Evolutionary conservation across 2,113 vertebrate genomes (phyloP).

Genomic region (Boulengeromyrus knoepffleri): DNA sequence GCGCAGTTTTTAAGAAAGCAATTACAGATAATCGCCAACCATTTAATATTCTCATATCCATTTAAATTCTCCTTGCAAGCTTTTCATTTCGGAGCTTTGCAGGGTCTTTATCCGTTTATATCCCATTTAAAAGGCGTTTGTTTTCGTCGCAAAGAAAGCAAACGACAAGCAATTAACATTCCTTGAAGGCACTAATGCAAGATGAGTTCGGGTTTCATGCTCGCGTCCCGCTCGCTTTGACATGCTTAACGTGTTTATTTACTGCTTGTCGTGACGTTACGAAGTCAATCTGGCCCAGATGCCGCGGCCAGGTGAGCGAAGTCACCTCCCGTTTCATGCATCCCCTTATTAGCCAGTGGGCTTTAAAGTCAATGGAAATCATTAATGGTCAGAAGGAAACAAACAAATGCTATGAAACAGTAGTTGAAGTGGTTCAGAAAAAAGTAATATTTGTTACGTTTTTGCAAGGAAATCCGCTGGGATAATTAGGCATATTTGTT

Average conservation of each 20-base stretch:
- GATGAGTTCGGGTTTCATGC: conserved; percentile 41
- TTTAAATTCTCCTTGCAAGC: neutral
- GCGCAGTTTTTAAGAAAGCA: neutral
- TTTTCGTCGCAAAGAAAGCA: conserved; percentile 10
- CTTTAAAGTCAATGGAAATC: neutral
- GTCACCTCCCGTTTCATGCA: too few species aligned
- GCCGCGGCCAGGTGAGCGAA: conserved; percentile 29
- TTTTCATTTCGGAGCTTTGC: neutral
- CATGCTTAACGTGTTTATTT: conserved; percentile 40
- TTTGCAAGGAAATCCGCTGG: neutral
- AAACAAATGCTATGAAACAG: neutral
- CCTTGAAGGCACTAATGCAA: conserved; percentile 23
- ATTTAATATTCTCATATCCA: neutral
- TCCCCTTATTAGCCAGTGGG: neutral
- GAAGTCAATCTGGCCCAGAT: conserved; percentile 15
- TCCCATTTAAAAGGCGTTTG: neutral
- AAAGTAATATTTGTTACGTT: neutral
- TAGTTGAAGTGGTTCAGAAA: neutral
- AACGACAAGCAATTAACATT: conserved; percentile 38
- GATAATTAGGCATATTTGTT: neutral
- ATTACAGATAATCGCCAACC: neutral
- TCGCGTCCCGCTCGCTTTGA: conserved; percentile 40
- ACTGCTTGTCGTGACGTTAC: conserved; percentile 43
- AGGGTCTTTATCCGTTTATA: conserved; percentile 1
- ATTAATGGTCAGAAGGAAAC: neutral